Evolutionary conservation across 2,113 vertebrate genomes (phyloP).

Genomic region (Hemicordylus capensis): DNA sequence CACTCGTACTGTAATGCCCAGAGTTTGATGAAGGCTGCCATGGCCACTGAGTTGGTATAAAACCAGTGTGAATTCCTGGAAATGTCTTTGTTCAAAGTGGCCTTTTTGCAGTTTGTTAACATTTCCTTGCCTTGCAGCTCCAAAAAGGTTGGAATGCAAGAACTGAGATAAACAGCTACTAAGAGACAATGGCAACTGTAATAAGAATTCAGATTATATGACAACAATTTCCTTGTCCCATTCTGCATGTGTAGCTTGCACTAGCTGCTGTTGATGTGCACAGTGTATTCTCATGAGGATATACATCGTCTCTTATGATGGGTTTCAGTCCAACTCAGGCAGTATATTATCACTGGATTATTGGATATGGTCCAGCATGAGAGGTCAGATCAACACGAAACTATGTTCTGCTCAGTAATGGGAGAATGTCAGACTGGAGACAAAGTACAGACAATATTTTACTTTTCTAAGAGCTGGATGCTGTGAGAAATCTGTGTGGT

Average conservation of each 20-base stretch:
- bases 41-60: neutral
- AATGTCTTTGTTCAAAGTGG: neutral
- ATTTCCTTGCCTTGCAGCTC: neutral
- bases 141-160: slow-evolving; percentile 10
- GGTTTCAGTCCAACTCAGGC: neutral
- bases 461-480: neutral
- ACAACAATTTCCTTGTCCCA: neutral
- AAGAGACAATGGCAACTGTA: neutral
- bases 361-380: neutral
- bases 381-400: neutral
- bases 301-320: neutral
- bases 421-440: neutral
- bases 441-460: neutral
- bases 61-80: neutral
- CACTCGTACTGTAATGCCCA: neutral
- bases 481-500: neutral
- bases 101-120: neutral
- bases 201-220: neutral
- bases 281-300: neutral
- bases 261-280: neutral
- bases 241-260: neutral
- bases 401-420: neutral
- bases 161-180: slow-evolving; percentile 1
- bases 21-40: neutral
- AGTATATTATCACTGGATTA: neutral